Evolutionary conservation across 2,888 invertebrate species (phyloP).

Genomic region (Sinelater perroti): DNA sequence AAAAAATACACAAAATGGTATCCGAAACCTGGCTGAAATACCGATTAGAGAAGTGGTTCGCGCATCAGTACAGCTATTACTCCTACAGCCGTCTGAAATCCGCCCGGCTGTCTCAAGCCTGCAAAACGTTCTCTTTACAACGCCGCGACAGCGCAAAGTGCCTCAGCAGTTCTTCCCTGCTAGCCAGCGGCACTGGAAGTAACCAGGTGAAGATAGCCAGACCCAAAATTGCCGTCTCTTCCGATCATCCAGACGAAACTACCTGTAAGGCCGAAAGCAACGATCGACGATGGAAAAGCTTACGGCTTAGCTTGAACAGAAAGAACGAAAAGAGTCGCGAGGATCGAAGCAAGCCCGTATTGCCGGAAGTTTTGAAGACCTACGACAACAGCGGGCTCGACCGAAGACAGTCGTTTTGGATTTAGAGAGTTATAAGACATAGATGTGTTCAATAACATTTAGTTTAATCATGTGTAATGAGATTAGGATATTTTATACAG

Average conservation of each 20-base stretch:
- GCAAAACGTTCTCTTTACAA: slow-evolving; percentile 12
- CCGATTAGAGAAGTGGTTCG: slow-evolving; percentile 33
- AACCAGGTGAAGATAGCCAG: slow-evolving; percentile 12
- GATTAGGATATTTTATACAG: too few relatives aligned
- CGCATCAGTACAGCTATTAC: slow-evolving; percentile 19
- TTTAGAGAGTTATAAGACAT: background rate
- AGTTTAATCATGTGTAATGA: too few relatives aligned
- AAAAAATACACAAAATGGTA: slow-evolving; percentile 16
- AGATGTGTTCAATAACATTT: background rate
- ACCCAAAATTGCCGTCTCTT: slow-evolving; percentile 11
- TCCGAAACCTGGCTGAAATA: slow-evolving; percentile 27
- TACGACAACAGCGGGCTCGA: slow-evolving; percentile 47
- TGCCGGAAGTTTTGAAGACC: slow-evolving; percentile 50
- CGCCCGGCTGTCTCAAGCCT: slow-evolving; percentile 32
- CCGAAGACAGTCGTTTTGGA: slow-evolving; percentile 14
- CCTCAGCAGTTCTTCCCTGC: background rate
- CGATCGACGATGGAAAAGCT: slow-evolving; percentile 45
- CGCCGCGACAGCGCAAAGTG: slow-evolving; percentile 1
- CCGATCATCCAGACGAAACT: background rate
- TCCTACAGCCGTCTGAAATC: slow-evolving; percentile 38
- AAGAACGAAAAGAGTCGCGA: slow-evolving; percentile 44
- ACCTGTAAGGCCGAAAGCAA: background rate
- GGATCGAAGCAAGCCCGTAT: slow-evolving; percentile 47
- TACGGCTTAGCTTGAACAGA: slow-evolving; percentile 47
- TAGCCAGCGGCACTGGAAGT: background rate